A percentile compares a stretch with the other conserved stretches of the same genome.
Conservation (phyloP, 2,888 invertebrate species). For the Hyalella azteca region DNA sequence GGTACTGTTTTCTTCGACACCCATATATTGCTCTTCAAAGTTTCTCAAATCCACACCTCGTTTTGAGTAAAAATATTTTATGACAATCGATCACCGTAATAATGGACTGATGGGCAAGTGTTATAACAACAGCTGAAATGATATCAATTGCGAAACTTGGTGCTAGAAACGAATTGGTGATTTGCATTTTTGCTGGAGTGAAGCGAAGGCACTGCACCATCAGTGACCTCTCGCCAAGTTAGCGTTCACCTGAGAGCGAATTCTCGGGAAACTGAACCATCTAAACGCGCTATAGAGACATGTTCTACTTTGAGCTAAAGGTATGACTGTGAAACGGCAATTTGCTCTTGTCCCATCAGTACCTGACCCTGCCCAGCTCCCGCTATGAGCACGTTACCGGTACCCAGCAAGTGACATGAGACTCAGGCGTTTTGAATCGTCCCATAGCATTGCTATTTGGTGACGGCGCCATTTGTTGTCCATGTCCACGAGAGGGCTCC, state of each 20-base stretch:
- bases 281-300: too few relatives aligned
- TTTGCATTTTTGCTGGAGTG: too few relatives aligned
- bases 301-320: too few relatives aligned
- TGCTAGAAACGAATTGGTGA: too few relatives aligned
- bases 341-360: neutral
- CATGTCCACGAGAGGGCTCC: neutral
- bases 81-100: neutral
- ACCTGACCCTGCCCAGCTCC: slow-evolving; percentile 14
- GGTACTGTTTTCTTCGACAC: too few relatives aligned
- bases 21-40: too few relatives aligned
- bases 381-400: slow-evolving; percentile 18
- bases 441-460: neutral
- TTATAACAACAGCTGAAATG: too few relatives aligned
- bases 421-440: neutral
- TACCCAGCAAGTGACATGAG: slow-evolving; percentile 29
- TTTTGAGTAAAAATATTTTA: neutral
- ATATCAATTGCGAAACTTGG: too few relatives aligned
- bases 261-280: too few relatives aligned
- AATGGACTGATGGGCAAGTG: neutral
- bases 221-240: too few relatives aligned
- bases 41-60: neutral
- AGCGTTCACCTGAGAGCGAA: too few relatives aligned
- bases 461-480: slow-evolving; percentile 28
- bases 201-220: too few relatives aligned
- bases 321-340: neutral